Evolutionary conservation across 2,888 invertebrate genomes (phyloP).

Genomic region (Sepiola atlantica): DNA sequence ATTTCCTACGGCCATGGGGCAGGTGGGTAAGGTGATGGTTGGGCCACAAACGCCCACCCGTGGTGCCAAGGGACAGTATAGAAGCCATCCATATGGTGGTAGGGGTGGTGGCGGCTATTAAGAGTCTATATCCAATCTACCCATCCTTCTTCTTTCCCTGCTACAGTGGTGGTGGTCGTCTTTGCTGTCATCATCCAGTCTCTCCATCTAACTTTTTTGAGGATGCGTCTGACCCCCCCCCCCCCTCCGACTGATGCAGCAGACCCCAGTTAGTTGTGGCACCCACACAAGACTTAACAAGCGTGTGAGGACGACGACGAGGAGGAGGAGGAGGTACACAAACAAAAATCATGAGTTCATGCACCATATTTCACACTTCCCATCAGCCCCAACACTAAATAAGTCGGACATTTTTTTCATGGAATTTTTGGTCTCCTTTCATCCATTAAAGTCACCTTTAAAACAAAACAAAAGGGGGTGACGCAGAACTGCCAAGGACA

Average conservation of each 20-base stretch:
- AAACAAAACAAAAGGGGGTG: background rate
- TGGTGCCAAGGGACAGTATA: slow-evolving; percentile 56
- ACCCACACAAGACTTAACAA: slow-evolving; percentile 43
- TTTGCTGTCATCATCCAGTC: slow-evolving; percentile 44
- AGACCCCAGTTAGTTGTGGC: slow-evolving; percentile 43
- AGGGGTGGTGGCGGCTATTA: slow-evolving; percentile 49
- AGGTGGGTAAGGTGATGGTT: slow-evolving; percentile 49
- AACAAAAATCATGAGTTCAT: slow-evolving; percentile 43
- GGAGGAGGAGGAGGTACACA: no score
- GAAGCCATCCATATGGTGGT: slow-evolving; percentile 59
- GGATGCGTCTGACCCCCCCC: slow-evolving; percentile 32
- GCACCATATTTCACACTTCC: slow-evolving; percentile 45
- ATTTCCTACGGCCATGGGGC: no score
- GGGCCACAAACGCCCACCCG: slow-evolving; percentile 50
- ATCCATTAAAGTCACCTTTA: slow-evolving; percentile 43
- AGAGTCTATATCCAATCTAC: slow-evolving; percentile 23
- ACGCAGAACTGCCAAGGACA: slow-evolving; percentile 46
- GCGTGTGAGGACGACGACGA: slow-evolving; percentile 38
- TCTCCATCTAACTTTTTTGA: slow-evolving; percentile 24
- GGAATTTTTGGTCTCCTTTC: slow-evolving; percentile 47
- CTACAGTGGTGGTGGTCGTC: slow-evolving; percentile 44
- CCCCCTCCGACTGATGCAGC: slow-evolving; percentile 37
- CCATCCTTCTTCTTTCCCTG: slow-evolving; percentile 37
- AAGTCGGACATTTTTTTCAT: slow-evolving; percentile 44
- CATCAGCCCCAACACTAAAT: slow-evolving; percentile 43